Percentiles rank a stretch among this genome's conserved stretches.
These are phyloP conservation scores for Podotricha telesiphe DNA, from an alignment of 2,888 invertebrate species.

Conservation along the genomic window DNA sequence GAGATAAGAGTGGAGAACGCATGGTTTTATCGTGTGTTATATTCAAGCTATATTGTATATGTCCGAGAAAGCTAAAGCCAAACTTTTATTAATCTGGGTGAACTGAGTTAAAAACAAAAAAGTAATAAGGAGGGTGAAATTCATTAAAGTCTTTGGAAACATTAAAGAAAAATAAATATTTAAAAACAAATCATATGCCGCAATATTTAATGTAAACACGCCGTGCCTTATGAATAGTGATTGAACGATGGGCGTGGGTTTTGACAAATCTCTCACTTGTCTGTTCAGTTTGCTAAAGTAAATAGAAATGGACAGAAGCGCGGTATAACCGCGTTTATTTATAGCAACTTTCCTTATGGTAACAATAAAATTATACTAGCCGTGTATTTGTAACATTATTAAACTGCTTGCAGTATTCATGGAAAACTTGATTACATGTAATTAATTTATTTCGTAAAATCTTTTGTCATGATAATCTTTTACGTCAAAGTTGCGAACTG, in stretches of 20 bases:
- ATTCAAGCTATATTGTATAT: too few relatives aligned
- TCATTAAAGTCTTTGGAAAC: too few relatives aligned
- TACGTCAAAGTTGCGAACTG: too few relatives aligned
- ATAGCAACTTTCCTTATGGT: constrained; percentile 1
- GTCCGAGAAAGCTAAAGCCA: too few relatives aligned
- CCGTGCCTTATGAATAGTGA: constrained; percentile 52
- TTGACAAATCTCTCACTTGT: constrained; percentile 36
- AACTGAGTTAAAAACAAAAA: too few relatives aligned
- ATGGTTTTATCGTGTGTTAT: too few relatives aligned
- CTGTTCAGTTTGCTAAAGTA: constrained; percentile 23
- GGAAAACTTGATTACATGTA: too few relatives aligned
- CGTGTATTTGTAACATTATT: background rate
- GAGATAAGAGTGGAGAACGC: too few relatives aligned
- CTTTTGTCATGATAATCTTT: too few relatives aligned
- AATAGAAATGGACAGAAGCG: constrained; percentile 17
- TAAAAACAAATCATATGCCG: constrained; percentile 18
- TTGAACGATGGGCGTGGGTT: constrained; percentile 49
- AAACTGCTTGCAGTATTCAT: background rate
- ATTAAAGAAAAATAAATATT: background rate
- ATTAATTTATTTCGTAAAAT: too few relatives aligned
- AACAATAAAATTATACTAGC: constrained; percentile 1
- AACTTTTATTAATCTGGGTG: too few relatives aligned
- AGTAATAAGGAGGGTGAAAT: too few relatives aligned
- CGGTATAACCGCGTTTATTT: constrained; percentile 1
- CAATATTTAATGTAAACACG: constrained; percentile 27